phyloP scores from a whole-genome alignment of 1,140 invertebrate species.

The Caenorhabditis remanei region DNA sequence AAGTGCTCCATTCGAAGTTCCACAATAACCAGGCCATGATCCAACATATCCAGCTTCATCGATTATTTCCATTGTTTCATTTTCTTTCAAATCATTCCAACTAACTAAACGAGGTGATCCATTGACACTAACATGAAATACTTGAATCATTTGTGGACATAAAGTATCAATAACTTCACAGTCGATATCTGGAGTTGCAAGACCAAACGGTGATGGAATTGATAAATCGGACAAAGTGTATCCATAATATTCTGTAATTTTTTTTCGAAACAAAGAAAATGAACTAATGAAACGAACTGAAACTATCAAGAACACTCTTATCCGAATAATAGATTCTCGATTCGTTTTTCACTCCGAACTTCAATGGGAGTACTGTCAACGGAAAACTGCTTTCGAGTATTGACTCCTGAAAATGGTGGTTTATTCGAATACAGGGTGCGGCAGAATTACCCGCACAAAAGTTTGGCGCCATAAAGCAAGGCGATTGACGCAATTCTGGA shows the following conservation, averaged over 20 bases:
- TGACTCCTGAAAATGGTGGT: slow-evolving; percentile 65
- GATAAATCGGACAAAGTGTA: neutral
- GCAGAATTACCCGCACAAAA: too few relatives aligned
- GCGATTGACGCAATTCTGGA: too few relatives aligned
- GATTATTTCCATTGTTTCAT: neutral
- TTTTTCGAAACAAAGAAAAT: neutral
- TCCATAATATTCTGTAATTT: neutral
- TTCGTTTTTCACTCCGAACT: neutral
- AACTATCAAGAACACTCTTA: neutral
- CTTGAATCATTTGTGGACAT: slow-evolving; percentile 23
- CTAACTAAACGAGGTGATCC: neutral
- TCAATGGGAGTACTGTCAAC: slow-evolving; percentile 68
- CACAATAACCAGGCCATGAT: slow-evolving; percentile 48
- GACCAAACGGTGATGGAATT: neutral
- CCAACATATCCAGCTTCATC: slow-evolving; percentile 40
- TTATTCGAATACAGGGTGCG: too few relatives aligned
- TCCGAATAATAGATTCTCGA: slow-evolving; percentile 14
- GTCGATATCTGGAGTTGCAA: slow-evolving; percentile 24
- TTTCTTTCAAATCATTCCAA: slow-evolving; percentile 15
- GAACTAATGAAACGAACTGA: neutral
- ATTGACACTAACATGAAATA: slow-evolving; percentile 35
- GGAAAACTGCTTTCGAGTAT: slow-evolving; percentile 73
- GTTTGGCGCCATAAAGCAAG: too few relatives aligned
- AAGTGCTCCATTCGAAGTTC: slow-evolving; percentile 22
- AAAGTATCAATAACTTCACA: slow-evolving; percentile 49